phyloP scores from a whole-genome alignment of 1,140 invertebrate species.

The Orius insidiosus region DNA sequence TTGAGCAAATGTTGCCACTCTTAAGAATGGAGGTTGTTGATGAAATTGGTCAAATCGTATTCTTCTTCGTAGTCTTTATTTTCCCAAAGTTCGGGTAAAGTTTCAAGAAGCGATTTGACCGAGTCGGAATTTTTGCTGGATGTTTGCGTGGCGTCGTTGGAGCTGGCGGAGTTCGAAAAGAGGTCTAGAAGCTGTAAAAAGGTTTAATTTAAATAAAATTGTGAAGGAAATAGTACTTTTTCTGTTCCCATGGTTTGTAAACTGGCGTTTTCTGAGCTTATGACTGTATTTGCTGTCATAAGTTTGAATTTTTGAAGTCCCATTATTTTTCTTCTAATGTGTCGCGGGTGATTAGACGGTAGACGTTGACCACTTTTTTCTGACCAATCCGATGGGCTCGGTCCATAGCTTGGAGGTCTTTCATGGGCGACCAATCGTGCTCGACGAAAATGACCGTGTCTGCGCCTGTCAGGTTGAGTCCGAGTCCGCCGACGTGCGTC shows the following conservation, averaged over 20 bases:
- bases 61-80: constrained; percentile 87
- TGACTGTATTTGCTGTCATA: constrained; percentile 87
- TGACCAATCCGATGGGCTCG: constrained; percentile 98
- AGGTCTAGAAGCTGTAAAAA: constrained; percentile 61
- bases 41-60: constrained; percentile 72
- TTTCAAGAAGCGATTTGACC: constrained; percentile 58
- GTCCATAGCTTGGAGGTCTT: constrained; percentile 98
- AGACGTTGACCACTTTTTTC: constrained; percentile 97
- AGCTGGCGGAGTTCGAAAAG: constrained; percentile 46
- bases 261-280: constrained; percentile 82
- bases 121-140: constrained; percentile 21
- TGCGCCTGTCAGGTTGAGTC: constrained; percentile 92
- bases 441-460: constrained; percentile 98
- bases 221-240: constrained; percentile 32
- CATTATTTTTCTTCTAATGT: constrained; percentile 99
- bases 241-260: constrained; percentile 92
- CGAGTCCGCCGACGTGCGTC: constrained; percentile 92
- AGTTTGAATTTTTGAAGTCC: constrained; percentile 94
- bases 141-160: constrained; percentile 4
- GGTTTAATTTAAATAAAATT: not conserved
- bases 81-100: constrained; percentile 86
- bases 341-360: constrained; percentile 82
- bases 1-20: no score
- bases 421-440: constrained; percentile 99
- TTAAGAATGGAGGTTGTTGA: constrained; percentile 25